These are phyloP conservation scores for Poeciliopsis prolifica DNA, from an alignment of 2,113 vertebrate species.

Conservation along the genomic window DNA sequence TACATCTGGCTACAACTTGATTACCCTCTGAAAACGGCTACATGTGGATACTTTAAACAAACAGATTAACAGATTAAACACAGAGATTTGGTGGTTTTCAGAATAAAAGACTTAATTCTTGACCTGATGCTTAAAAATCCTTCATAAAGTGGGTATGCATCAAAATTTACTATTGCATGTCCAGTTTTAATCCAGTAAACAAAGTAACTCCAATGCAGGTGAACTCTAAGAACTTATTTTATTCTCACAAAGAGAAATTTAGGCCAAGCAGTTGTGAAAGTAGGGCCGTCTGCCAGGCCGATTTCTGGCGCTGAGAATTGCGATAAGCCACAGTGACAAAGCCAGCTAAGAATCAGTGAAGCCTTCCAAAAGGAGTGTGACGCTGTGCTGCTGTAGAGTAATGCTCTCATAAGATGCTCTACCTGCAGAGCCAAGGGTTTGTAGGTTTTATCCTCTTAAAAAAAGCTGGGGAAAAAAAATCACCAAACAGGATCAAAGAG, in stretches of 20 bases:
- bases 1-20: conserved; percentile 29
- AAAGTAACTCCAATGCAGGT: conserved; percentile 45
- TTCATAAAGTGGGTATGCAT: conserved; percentile 41
- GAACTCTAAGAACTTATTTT: conserved; percentile 52
- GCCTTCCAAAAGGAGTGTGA: conserved; percentile 53
- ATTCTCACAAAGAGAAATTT: conserved; percentile 39
- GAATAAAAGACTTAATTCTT: conserved; percentile 53
- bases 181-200: conserved; percentile 27
- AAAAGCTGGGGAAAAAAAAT: conserved; percentile 20
- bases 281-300: conserved; percentile 53
- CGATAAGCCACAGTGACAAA: conserved; percentile 62
- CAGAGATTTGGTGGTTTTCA: conserved; percentile 34
- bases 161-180: conserved; percentile 27
- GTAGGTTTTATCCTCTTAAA: conserved; percentile 47
- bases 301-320: conserved; percentile 44
- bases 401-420: conserved; percentile 47
- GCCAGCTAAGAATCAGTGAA: conserved; percentile 62
- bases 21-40: conserved; percentile 36
- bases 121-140: conserved; percentile 55
- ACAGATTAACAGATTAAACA: conserved; percentile 34
- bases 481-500: conserved; percentile 44
- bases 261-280: conserved; percentile 47
- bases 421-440: conserved; percentile 54
- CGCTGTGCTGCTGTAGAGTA: conserved; percentile 40
- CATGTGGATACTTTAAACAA: conserved; percentile 45